phyloP scores from a whole-genome alignment of 2,888 invertebrate genomes.

The Stegana nigrithorax region DNA sequence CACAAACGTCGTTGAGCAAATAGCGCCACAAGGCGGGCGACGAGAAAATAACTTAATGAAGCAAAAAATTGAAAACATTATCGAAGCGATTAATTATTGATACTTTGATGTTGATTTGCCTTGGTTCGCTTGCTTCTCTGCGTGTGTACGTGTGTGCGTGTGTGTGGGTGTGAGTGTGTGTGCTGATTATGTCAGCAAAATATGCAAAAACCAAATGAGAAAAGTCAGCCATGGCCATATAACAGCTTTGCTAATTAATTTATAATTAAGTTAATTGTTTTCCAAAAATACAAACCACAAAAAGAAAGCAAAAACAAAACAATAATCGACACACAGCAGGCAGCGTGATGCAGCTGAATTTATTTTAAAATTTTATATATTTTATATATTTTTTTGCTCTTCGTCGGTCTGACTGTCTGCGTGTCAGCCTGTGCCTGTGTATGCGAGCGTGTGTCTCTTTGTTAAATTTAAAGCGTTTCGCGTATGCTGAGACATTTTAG shows the following conservation, averaged over 20 bases:
- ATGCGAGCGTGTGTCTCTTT: neutral
- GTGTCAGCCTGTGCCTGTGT: neutral
- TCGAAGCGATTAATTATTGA: slow-evolving; percentile 58
- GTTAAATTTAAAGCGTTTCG: no score
- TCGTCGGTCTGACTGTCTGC: neutral
- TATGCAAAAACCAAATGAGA: no score
- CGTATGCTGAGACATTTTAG: no score
- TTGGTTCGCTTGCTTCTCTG: neutral
- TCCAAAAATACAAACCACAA: no score
- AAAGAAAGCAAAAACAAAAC: no score
- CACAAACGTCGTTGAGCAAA: neutral
- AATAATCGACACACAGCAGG: no score
- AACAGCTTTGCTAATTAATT: slow-evolving; percentile 48
- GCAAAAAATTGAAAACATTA: slow-evolving; percentile 60
- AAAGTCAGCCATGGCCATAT: no score
- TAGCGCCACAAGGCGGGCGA: no score
- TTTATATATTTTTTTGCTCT: neutral
- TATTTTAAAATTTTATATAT: neutral
- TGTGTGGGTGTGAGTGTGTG: slow-evolving; percentile 15
- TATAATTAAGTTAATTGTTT: slow-evolving; percentile 55
- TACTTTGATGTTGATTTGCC: slow-evolving; percentile 48
- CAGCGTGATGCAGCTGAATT: slow-evolving; percentile 11
- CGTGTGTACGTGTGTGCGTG: neutral
- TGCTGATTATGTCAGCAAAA: neutral
- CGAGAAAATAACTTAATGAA: slow-evolving; percentile 48